Evolutionary conservation across 2,888 invertebrate species (phyloP), one percentile per base, ranked within the genome.

Genomic region (Cinara cedri): DNA sequence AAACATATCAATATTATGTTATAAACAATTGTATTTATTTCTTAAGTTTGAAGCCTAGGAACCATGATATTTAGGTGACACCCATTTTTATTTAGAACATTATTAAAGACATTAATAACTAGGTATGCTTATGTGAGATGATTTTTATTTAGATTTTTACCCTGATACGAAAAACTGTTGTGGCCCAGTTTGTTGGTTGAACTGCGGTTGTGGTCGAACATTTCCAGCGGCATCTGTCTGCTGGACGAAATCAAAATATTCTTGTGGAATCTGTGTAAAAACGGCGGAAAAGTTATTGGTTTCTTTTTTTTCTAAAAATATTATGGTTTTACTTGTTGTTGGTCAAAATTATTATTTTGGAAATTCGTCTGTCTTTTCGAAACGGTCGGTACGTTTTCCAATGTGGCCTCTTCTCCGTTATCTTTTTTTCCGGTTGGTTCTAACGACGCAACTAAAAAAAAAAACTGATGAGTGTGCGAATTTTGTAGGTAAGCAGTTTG

Each of bases 191-290:
- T 78, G 55, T 51, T 70, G 68, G 3, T n/a, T 16, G 9, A 70
- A 70, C 13, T 49, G 60, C 34, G 34, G 24, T 66, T 46, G 66
- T 2, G 19, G 24, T 46, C 19, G 24, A 26, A 8, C 2, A 60
- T 24, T 68, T 0, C 24, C 44, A n/a, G 16, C 44, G n/a, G 8
- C 44, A 34, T 75, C 26, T 51, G 63, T 70, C 49, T 82, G 82
- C 46, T 82, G 81, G 13, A 82, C 60, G 11, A 70, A 81, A 54
- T 81, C 82, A 8, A 81, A 75, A 44, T 82, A 82, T 19, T 82
- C 82, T 16, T 81, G 81, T 10, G 81, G 76, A 14, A 81, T 55
- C 82, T 82, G 55, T 9, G 2, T n/a, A 42, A 24, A 51, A 74
- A 34, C 34, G 34, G 34, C 3, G 6, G 6, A 34, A 34, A 34